Evolutionary conservation across 2,888 invertebrate genomes (phyloP), one percentile per base, ranked within the genome.

Genomic region (Apodemia mormo): DNA sequence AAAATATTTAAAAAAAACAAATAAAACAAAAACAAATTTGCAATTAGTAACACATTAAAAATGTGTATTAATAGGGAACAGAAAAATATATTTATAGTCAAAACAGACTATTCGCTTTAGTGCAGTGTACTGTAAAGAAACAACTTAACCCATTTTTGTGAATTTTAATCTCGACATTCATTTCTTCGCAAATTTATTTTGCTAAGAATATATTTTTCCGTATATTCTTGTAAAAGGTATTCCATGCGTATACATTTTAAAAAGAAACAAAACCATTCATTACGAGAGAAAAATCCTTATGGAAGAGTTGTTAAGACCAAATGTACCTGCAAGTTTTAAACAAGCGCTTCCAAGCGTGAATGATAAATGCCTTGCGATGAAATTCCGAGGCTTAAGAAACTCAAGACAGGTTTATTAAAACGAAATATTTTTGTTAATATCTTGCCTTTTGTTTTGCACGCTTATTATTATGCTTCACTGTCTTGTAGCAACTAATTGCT

Each of bases 311-410:
- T 70, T 70, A 66, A 61, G 67, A 69, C 66, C 67, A 72, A 66
- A 70, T 70, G 71, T 73, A 73, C 73, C 70, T 73, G 71, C 65
- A 70, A 71, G 68, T 68, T 70, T 68, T 66, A 70, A 68, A 70
- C 70, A 71, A 69, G 71, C 67, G 70, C 70, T 68, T 56, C 65
- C 65, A 54, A 73, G 71, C 73, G 71, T 73, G 71, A 73, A 71
- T 70, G 70, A 71, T 70, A 73, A 73, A 73, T 71, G 70, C 70
- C 56, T 73, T 58, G 71, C 68, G 71, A 67, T 65, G 65, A 58
- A 67, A 70, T 70, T 70, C 54, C 14, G 6, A 49, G 40, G 52
- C 65, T 37, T 52, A n/a, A 45, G 52, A 14, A 65, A 65, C 54
- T 54, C 22, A 37, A 56, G 56, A 67, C 45, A 37, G 49, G 49